Conservation (phyloP, 1,140 invertebrate species). For the Aphaenogaster ashmeadi region DNA sequence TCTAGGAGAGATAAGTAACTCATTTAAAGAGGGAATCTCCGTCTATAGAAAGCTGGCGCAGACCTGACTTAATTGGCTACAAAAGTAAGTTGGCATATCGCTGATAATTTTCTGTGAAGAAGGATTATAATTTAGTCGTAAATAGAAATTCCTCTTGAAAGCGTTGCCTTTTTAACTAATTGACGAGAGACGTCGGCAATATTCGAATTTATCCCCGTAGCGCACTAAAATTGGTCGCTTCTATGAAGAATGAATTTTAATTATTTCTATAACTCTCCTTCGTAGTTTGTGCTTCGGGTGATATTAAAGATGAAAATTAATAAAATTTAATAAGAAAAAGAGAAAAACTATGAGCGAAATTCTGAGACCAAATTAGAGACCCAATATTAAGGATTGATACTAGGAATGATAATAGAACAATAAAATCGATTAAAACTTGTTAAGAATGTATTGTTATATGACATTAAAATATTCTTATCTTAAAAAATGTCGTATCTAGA, state of each 20-base stretch:
- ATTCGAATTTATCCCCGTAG: not conserved
- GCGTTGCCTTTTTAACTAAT: constrained; percentile 16
- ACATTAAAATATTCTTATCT: not conserved
- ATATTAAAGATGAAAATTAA: not conserved
- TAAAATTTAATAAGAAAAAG: not conserved
- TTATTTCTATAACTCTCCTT: constrained; percentile 5
- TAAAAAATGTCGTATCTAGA: not conserved
- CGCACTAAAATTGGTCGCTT: not conserved
- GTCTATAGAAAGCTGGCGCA: not conserved
- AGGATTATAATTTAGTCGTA: constrained; percentile 16
- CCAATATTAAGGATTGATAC: not conserved
- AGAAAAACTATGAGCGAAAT: not conserved
- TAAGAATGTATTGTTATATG: not conserved
- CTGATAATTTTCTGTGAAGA: constrained; percentile 17
- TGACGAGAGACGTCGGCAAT: constrained; percentile 3
- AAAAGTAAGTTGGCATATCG: constrained; percentile 19
- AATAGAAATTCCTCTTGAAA: constrained; percentile 14
- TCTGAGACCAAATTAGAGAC: no score
- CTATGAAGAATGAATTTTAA: constrained; percentile 12
- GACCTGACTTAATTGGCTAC: constrained; percentile 7
- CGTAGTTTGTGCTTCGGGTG: not conserved
- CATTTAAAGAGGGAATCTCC: not conserved
- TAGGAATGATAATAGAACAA: not conserved
- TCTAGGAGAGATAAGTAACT: constrained; percentile 46
- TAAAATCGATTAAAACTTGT: not conserved